phyloP scores from a whole-genome alignment of 1,140 invertebrate genomes.

The Antheraea pernyi region DNA sequence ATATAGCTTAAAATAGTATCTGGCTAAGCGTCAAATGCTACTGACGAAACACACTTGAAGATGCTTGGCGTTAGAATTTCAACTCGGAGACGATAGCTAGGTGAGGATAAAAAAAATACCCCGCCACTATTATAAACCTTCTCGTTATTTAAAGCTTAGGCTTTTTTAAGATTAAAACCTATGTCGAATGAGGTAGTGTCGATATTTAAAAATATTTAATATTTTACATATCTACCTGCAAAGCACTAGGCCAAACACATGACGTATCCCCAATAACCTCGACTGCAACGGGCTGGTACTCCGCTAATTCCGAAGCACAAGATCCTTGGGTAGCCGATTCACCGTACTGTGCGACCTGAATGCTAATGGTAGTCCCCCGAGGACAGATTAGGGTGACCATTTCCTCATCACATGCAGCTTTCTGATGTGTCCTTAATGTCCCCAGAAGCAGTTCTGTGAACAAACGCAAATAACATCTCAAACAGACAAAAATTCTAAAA shows the following conservation, averaged over 20 bases:
- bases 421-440: constrained; percentile 92
- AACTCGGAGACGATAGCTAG: too few species aligned
- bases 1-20: too few species aligned
- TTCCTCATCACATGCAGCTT: constrained; percentile 92
- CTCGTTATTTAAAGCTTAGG: too few species aligned
- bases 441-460: constrained; percentile 90
- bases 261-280: constrained; percentile 72
- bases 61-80: too few species aligned
- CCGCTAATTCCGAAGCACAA: constrained; percentile 89
- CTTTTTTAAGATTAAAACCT: too few species aligned
- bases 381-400: constrained; percentile 91
- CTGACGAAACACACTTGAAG: too few species aligned
- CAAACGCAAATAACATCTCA: not conserved
- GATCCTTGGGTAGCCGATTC: constrained; percentile 65
- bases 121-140: too few species aligned
- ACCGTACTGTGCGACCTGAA: constrained; percentile 86
- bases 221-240: constrained; percentile 72
- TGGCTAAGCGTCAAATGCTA: too few species aligned
- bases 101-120: too few species aligned
- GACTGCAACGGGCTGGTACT: constrained; percentile 78
- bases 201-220: not conserved
- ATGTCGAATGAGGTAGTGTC: too few species aligned
- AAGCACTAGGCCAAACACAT: constrained; percentile 77
- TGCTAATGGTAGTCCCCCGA: constrained; percentile 90
- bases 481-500: too few species aligned